A percentile compares a stretch with the other conserved stretches of the same genome.
Evolutionary conservation across 2,113 vertebrate genomes (phyloP).

Genomic region (Salvator merianae): DNA sequence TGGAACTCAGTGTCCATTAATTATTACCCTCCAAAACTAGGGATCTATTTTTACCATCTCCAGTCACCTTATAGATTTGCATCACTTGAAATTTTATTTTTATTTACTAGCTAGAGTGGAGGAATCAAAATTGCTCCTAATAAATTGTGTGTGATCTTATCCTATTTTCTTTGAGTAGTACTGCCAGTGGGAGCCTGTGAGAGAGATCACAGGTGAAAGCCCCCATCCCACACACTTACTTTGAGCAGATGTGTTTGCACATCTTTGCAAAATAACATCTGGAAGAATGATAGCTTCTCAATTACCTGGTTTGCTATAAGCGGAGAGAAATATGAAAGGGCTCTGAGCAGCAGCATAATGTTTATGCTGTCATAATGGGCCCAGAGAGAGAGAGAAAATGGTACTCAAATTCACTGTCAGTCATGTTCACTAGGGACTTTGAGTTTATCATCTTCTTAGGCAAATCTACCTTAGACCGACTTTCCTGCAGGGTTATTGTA

Average conservation of each 20-base stretch:
- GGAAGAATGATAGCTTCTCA: background rate
- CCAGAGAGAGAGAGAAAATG: too few relatives aligned
- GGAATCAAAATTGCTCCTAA: too few relatives aligned
- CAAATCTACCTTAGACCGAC: background rate
- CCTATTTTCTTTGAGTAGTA: too few relatives aligned
- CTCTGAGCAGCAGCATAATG: background rate
- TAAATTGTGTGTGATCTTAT: too few relatives aligned
- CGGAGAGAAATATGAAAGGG: background rate
- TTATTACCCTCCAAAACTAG: background rate
- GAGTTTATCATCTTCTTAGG: background rate
- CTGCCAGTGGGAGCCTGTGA: too few relatives aligned
- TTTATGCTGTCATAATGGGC: background rate
- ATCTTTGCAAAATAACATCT: background rate
- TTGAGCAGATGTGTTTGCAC: background rate
- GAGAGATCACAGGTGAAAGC: too few relatives aligned
- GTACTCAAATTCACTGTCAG: background rate
- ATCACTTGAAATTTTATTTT: too few relatives aligned
- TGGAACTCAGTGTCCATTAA: rapidly evolving
- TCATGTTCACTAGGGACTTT: too few relatives aligned
- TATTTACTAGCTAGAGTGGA: too few relatives aligned
- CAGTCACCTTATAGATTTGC: background rate
- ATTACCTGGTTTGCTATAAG: background rate
- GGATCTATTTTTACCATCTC: background rate
- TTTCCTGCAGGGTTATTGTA: background rate
- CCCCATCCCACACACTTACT: background rate